Evolutionary conservation across 2,888 invertebrate genomes (phyloP).

Genomic region (Opisthograptis luteolata): DNA sequence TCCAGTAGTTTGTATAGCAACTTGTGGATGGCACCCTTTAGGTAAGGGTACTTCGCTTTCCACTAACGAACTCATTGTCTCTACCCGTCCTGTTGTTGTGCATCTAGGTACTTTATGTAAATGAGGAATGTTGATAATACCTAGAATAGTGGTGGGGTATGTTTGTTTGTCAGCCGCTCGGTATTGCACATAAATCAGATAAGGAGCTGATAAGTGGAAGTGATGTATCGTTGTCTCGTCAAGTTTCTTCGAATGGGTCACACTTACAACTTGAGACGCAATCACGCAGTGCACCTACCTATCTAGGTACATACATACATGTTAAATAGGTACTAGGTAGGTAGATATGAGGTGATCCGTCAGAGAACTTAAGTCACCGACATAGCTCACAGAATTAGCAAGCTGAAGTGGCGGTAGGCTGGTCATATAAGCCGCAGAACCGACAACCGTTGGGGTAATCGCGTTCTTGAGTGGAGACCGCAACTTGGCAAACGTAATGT

Average conservation of each 20-base stretch:
- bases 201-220: neutral
- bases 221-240: neutral
- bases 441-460: too few relatives aligned
- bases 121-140: neutral
- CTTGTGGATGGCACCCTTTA: slow-evolving; percentile 68
- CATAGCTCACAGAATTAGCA: too few relatives aligned
- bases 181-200: neutral
- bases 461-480: too few relatives aligned
- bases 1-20: slow-evolving; percentile 37
- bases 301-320: too few relatives aligned
- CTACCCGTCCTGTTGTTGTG: slow-evolving; percentile 27
- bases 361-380: too few relatives aligned
- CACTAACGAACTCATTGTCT: slow-evolving; percentile 79
- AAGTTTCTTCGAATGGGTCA: neutral
- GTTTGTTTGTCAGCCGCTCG: neutral
- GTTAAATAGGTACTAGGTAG: too few relatives aligned
- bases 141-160: neutral
- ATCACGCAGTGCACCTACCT: neutral
- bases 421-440: too few relatives aligned
- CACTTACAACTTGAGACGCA: neutral
- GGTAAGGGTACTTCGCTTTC: slow-evolving; percentile 57
- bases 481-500: too few relatives aligned
- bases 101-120: neutral
- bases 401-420: too few relatives aligned
- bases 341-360: too few relatives aligned